Evolutionary conservation across 2,888 invertebrate species (phyloP).

Genomic region (Ectemnius continuus): DNA sequence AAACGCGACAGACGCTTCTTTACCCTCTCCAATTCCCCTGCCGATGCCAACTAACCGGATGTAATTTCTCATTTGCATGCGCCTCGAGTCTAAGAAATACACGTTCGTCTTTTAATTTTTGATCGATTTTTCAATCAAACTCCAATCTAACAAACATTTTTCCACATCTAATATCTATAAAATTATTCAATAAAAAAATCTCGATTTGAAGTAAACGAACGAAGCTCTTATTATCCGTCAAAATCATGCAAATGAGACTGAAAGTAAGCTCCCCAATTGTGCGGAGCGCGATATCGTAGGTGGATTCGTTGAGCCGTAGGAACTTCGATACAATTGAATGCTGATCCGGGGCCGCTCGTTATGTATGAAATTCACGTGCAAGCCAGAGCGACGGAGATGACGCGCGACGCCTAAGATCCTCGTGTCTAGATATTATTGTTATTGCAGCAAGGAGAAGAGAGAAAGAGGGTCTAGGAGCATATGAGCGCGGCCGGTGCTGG

Average conservation of each 20-base stretch:
- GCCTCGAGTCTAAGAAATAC: constrained; percentile 5
- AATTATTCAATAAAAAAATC: no score
- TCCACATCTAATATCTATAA: no score
- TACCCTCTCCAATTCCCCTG: constrained; percentile 68
- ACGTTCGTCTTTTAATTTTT: neutral
- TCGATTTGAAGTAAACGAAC: no score
- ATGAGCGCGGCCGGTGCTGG: neutral
- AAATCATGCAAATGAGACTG: neutral
- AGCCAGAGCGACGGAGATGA: constrained; percentile 34
- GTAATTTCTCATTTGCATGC: constrained; percentile 65
- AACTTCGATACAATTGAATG: constrained; percentile 71
- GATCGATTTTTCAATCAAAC: neutral
- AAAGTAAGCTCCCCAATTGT: neutral
- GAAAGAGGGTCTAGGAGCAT: no score
- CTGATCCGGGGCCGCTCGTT: constrained; percentile 67
- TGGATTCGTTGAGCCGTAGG: constrained; percentile 18
- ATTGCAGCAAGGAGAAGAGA: constrained; percentile 55
- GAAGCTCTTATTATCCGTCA: no score
- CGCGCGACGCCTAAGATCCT: constrained; percentile 41
- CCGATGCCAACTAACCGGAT: constrained; percentile 66
- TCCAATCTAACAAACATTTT: no score
- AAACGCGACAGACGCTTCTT: constrained; percentile 43
- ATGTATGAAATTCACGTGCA: constrained; percentile 73
- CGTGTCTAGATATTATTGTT: constrained; percentile 67
- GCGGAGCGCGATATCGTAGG: constrained; percentile 21